Percentiles rank a stretch among this genome's conserved stretches.
Conservation (phyloP, 2,888 invertebrate genomes). For the Nebria salina region DNA sequence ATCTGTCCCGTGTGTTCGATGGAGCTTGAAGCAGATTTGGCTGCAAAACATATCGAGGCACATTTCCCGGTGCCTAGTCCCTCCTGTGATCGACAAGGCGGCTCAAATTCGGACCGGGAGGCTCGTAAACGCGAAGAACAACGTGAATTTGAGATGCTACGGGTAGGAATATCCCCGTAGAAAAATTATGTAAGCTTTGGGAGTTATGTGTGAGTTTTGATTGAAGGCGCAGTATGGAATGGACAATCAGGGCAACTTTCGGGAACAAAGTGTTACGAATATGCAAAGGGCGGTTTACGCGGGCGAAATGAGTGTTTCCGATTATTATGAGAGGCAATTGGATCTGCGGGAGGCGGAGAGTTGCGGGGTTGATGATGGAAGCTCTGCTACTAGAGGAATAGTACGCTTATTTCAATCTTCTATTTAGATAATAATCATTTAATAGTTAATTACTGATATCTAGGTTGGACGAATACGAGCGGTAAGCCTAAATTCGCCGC, state of each 20-base stretch:
- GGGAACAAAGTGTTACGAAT: slow-evolving; percentile 80
- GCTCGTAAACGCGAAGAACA: slow-evolving; percentile 79
- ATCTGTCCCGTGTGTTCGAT: slow-evolving; percentile 64
- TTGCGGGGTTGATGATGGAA: slow-evolving; percentile 83
- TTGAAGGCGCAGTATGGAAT: slow-evolving; percentile 84
- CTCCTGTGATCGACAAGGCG: slow-evolving; percentile 60
- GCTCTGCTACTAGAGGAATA: slow-evolving; percentile 81
- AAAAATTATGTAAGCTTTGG: slow-evolving; percentile 4
- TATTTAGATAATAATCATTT: neutral
- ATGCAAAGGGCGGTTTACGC: slow-evolving; percentile 85
- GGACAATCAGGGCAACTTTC: slow-evolving; percentile 86
- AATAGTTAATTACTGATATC: neutral
- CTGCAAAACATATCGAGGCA: slow-evolving; percentile 87
- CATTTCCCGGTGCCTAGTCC: slow-evolving; percentile 74
- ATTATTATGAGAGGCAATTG: slow-evolving; percentile 84
- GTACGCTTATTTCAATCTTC: slow-evolving; percentile 52
- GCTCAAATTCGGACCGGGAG: slow-evolving; percentile 66
- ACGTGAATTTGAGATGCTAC: slow-evolving; percentile 80
- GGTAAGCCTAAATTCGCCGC: slow-evolving; percentile 66
- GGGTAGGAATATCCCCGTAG: slow-evolving; percentile 60
- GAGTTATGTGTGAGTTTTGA: neutral
- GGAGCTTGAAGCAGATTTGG: slow-evolving; percentile 65
- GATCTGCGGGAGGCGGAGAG: slow-evolving; percentile 80
- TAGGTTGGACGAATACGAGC: slow-evolving; percentile 65
- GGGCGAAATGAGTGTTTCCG: slow-evolving; percentile 85